Evolutionary conservation across 2,113 vertebrate species (phyloP).

Genomic region (Porphyrio hochstetteri): DNA sequence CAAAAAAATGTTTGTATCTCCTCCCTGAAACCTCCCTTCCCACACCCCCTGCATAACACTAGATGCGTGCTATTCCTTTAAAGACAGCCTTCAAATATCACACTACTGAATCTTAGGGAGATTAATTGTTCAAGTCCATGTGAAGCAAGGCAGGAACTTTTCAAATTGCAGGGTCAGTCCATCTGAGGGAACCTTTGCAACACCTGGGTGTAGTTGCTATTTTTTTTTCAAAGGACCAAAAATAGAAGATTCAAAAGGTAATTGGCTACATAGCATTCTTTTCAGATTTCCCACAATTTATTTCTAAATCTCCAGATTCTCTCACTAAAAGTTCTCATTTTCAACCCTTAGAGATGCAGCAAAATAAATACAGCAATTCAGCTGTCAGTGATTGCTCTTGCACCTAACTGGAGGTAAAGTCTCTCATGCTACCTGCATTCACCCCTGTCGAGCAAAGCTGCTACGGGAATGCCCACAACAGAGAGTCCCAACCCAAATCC

Average conservation of each 20-base stretch:
- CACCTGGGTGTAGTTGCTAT: neutral
- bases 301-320: neutral
- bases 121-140: neutral
- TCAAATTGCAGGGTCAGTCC: neutral
- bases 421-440: neutral
- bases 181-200: neutral
- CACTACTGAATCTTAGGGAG: neutral
- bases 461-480: neutral
- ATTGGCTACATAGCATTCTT: neutral
- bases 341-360: neutral
- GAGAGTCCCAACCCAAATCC: neutral
- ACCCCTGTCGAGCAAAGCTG: neutral
- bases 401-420: neutral
- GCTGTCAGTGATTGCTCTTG: neutral
- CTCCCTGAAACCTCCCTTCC: neutral
- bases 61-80: neutral
- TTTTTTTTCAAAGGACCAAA: neutral
- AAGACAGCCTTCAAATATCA: neutral
- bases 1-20: neutral
- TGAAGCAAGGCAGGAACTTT: neutral
- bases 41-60: neutral
- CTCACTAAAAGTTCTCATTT: neutral
- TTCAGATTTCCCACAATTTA: neutral
- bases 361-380: neutral
- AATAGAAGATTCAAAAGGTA: neutral